Base-by-base conservation (phyloP, 1,140 invertebrate species). In the Philaenus spumarius region DNA sequence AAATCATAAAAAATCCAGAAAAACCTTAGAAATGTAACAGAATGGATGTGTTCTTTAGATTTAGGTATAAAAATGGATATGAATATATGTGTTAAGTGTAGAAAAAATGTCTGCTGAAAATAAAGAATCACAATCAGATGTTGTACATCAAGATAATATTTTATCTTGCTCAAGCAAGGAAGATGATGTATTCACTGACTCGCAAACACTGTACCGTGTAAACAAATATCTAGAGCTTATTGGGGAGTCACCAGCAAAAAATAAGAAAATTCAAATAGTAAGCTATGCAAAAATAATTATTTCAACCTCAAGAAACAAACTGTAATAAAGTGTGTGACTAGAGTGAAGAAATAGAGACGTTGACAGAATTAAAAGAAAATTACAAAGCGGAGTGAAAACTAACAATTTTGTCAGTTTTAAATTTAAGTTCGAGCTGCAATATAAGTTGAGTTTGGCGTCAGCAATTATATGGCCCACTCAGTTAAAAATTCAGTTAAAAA, bases 361-460 rank as follows among this genome's bases (percentile, higher is more conserved):
- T 47, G 22, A 23, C n/a, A 5, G 4, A 47, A 47, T 6, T 47
- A n/a, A 47, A 12, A 47, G 45, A 47, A 47, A 3, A 47, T 23
- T 47, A 47, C 45, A 22, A 47, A 47, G 26, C n/a, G 26, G 26
- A 47, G 22, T 47, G 45, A 22, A 47, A 47, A 23, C 26, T 47
- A 19, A 23, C 26, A 23, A 47, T 47, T 5, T n/a, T 47, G 12
- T 23, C 45, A 20, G 14, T 17, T 23, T 43, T 43, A 43, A 14
- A 19, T 47, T n/a, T 23, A 47, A 47, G 45, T 47, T 47, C 9
- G 17, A 47, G n/a, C 45, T 3, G 45, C 26, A 47, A 47, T 23
- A 47, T 23, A 47, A 47, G 26, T 47, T 22, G 45, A 47, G 45
- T 47, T 22, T 22, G 22, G 45, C 26, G 20, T 47, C 20, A 47